Conservation (phyloP, 2,888 invertebrate species). For the Tachina fera region DNA sequence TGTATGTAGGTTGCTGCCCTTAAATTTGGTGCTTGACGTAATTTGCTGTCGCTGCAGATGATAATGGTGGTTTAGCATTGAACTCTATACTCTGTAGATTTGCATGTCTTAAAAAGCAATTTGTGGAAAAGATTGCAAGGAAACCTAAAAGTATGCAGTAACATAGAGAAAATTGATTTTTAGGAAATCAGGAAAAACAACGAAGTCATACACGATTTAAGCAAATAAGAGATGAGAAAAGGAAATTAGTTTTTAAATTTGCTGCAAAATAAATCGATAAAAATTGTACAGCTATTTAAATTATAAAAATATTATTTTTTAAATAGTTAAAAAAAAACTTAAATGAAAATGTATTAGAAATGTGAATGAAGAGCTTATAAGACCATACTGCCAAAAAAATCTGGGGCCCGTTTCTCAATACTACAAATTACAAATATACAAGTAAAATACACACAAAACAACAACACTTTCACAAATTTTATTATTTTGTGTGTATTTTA, state of each 20-base stretch:
- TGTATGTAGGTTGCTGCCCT: conserved; percentile 2
- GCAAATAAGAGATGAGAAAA: not conserved
- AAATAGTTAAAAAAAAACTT: no score
- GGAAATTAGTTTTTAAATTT: not conserved
- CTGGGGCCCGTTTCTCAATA: no score
- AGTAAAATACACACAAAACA: no score
- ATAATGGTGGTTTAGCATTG: conserved; percentile 33
- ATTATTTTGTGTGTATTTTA: no score
- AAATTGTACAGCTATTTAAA: not conserved
- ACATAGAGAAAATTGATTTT: conserved; percentile 31
- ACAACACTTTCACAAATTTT: no score
- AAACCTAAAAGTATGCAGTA: conserved; percentile 20
- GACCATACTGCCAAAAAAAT: no score
- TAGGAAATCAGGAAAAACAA: not conserved
- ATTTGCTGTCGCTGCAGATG: conserved; percentile 17
- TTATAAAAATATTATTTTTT: not conserved
- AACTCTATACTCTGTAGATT: conserved; percentile 26
- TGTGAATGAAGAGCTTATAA: no score
- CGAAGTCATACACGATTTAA: not conserved
- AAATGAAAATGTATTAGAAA: no score
- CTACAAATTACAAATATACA: no score
- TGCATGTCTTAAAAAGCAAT: conserved; percentile 36
- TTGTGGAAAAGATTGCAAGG: conserved; percentile 2
- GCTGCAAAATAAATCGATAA: not conserved
- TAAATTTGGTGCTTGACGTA: conserved; percentile 27